Base-by-base conservation (phyloP, 2,888 invertebrate species). In the Chalcosyrphus nemorum region DNA sequence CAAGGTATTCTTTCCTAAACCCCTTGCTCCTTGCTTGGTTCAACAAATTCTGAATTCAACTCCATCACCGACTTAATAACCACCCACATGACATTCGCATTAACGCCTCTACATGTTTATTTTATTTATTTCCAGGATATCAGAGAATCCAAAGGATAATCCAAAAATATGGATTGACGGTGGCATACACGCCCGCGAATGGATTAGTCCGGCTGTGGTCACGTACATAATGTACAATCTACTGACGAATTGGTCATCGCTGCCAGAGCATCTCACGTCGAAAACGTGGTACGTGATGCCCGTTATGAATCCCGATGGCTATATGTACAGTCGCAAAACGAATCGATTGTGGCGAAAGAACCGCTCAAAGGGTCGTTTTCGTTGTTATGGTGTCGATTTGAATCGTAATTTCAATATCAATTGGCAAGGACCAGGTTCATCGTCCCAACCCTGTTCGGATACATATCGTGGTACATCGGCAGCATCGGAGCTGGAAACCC, bases 141-240 rank as follows among this genome's bases (percentile, higher is more conserved):
- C 96, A 0, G 95, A 95, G 82, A 89, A 91, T 61, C 95, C 95
- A 0, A 91, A 93, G 0, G 92, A 92, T 2, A 94, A 94, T 66
- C 92, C 92, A n/a, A 95, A 94, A 2, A 92, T 96, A 1, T 96
- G 96, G 95, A 91, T 95, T 43, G 95, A 95, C 87, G 95, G 94
- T 0, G 95, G 96, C 7, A 97, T 97, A 71, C 97, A 97, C 88
- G 96, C 97, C 0, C 93, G 98, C 24, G 98, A 98, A 92, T 98
- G 97, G 97, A 96, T 97, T 87, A 95, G 95, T 45, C 95, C 95
- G 0, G 95, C 97, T 0, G 94, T 95, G 0, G 96, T 96, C 2
- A 95, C 96, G 0, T 97, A 94, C 90, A 93, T 96, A 61, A 94
- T 96, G 5, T 93, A 96, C 88, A 93, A 94, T 66, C 91, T 97